Base-by-base conservation (phyloP, 2,113 vertebrate genomes). In the Peromyscus californicus region DNA sequence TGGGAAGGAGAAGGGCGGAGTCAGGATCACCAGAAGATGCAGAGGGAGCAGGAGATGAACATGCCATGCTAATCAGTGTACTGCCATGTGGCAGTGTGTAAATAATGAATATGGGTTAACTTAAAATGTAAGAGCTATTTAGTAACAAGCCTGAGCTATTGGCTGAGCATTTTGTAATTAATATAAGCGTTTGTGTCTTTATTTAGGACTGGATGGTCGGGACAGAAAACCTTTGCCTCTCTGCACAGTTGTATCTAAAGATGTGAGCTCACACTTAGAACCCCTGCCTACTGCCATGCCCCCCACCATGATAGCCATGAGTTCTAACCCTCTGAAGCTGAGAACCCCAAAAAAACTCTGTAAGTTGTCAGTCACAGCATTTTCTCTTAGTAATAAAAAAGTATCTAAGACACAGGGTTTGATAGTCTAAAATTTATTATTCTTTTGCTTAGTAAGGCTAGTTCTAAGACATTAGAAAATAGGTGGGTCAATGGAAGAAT, bases 401-500 rank as follows among this genome's bases (percentile, higher is more conserved):
- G 21, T 22, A 13, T 57, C 51, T 57, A 82, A n/a, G 33, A 57
- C 89, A 72, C 59, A 59, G 89, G 8, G 3, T 89, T 57, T 83
- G 89, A 21, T 16, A 69, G 85, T 78, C 51, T 29, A 87, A 45
- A 94, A 93, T 51, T 88, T 70, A 75, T 15, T 54, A 89, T 67
- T 96, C 3, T 75, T 17, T 82, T 63, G 12, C 10, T 80, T 74
- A 67, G 59, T 83, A 86, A 89, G n/a, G 16, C 12, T 83, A 78
- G 78, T 96, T 95, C 79, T 85, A 94, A 59, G 29, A 51, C 54
- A 36, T 57, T 74, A 95, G 57, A 83, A 51, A 82, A 42, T 57
- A 13, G 36, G 10, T 90, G 84, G 90, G 31, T 70, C 59, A 85
- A 92, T 93, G 48, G 36, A 88, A 94, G 45, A 22, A 16, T 17